These are phyloP conservation scores for Lepilemur septentrionalis DNA, from an alignment of 2,797 vertebrate genomes.

Conservation along the genomic window DNA sequence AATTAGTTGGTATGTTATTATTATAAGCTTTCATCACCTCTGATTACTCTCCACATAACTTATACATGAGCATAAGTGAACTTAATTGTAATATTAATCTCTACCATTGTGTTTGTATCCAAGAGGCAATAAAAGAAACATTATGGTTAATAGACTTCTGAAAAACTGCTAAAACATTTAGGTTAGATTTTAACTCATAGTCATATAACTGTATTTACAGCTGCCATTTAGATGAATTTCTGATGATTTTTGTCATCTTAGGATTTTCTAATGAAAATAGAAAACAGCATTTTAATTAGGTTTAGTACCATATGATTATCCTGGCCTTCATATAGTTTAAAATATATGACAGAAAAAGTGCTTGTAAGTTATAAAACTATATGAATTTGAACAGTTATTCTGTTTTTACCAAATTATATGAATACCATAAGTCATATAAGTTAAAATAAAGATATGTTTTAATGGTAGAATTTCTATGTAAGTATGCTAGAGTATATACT, in stretches of 20 bases:
- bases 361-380: neutral
- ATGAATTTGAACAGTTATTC: neutral
- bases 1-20: neutral
- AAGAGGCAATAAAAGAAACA: neutral
- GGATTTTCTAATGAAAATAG: constrained; percentile 22
- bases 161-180: neutral
- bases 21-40: neutral
- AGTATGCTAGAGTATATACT: neutral
- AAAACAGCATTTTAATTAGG: constrained; percentile 19
- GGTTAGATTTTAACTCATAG: neutral
- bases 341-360: neutral
- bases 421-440: neutral
- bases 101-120: neutral
- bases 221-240: neutral
- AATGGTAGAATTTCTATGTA: neutral
- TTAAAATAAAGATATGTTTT: neutral
- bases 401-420: neutral
- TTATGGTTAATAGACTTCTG: neutral
- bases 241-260: neutral
- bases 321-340: neutral
- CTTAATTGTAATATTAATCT: constrained; percentile 14
- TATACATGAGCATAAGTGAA: constrained; percentile 3
- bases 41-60: neutral
- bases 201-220: neutral
- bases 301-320: neutral